These are phyloP conservation scores for Okapia johnstoni DNA, from an alignment of 2,113 vertebrate genomes.

Conservation along the genomic window DNA sequence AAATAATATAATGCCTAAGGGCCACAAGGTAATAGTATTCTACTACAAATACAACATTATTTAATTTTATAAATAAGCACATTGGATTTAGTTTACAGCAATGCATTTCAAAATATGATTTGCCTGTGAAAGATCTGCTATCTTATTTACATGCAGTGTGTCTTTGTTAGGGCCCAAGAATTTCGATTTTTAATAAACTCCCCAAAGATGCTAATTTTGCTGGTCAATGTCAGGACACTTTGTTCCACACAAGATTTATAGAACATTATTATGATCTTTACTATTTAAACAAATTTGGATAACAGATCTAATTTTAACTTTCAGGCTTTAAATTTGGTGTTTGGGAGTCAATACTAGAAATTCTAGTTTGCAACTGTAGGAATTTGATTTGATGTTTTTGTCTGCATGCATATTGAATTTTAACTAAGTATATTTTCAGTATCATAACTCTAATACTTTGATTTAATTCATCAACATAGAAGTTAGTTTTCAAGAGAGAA, in stretches of 20 bases:
- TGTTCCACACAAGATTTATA: neutral
- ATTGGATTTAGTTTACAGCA: neutral
- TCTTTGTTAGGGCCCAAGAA: too few relatives aligned
- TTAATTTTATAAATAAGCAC: neutral
- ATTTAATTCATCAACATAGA: neutral
- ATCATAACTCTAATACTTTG: neutral
- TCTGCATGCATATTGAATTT: neutral
- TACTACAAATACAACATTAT: neutral
- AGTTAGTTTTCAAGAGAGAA: neutral
- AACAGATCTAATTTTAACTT: neutral
- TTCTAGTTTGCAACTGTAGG: neutral
- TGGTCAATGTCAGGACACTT: neutral
- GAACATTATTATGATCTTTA: neutral
- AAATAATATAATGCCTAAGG: neutral
- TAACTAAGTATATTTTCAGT: neutral
- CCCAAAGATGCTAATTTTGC: neutral
- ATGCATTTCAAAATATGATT: neutral
- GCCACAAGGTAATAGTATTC: neutral
- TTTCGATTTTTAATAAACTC: neutral
- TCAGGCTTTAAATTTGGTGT: neutral
- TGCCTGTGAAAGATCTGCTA: neutral
- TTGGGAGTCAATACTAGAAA: neutral
- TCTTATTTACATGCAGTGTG: neutral
- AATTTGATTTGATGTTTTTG: neutral
- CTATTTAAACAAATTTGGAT: neutral